Percentiles rank a stretch among this genome's conserved stretches.
Evolutionary conservation across 2,888 invertebrate species (phyloP).

Genomic region (Cheilosia impressa): DNA sequence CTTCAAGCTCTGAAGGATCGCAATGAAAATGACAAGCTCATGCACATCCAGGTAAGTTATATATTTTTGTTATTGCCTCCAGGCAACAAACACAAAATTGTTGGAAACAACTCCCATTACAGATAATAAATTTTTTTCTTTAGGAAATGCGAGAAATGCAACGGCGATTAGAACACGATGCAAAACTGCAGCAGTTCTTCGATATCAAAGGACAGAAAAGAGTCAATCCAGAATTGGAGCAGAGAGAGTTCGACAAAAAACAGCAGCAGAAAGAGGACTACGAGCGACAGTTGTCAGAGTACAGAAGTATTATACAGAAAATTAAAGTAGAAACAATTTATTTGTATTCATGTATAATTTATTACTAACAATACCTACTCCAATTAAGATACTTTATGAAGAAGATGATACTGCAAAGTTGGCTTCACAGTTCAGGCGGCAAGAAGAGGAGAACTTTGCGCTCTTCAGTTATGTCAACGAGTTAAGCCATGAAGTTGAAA

Average conservation of each 20-base stretch:
- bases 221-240: conserved; percentile 89
- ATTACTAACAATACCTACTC: background rate
- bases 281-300: conserved; percentile 89
- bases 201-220: conserved; percentile 93
- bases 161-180: conserved; percentile 92
- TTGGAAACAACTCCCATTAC: too few relatives aligned
- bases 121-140: background rate
- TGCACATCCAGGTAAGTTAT: conserved; percentile 85
- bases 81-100: too few relatives aligned
- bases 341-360: background rate
- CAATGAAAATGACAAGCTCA: conserved; percentile 88
- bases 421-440: conserved; percentile 90
- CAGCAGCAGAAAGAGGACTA: conserved; percentile 88
- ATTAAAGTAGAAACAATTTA: conserved; percentile 85
- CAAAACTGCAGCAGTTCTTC: conserved; percentile 93
- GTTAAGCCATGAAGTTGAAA: conserved; percentile 92
- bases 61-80: background rate
- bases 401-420: conserved; percentile 88
- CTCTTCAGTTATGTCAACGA: conserved; percentile 96
- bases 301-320: conserved; percentile 89
- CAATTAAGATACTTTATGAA: conserved; percentile 82
- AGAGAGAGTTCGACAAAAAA: conserved; percentile 89
- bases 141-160: conserved; percentile 95
- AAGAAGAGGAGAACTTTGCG: conserved; percentile 96
- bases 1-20: conserved; percentile 91